phyloP scores from a whole-genome alignment of 92 coral and sea anemone species.

The Epizoanthus fatuus region DNA sequence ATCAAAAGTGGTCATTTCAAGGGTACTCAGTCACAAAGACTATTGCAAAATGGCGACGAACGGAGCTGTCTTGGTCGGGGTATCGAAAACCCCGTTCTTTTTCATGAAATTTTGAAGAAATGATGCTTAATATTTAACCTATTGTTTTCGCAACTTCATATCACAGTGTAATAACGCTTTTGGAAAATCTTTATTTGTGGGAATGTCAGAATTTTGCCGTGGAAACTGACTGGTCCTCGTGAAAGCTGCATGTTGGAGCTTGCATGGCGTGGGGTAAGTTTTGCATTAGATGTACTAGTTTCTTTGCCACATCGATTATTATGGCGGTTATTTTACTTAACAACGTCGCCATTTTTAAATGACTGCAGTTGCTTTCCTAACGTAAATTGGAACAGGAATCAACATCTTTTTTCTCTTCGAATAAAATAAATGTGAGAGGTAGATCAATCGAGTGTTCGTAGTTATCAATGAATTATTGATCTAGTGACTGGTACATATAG shows the following conservation, averaged over 20 bases:
- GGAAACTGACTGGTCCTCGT: neutral
- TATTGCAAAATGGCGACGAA: neutral
- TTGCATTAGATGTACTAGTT: neutral
- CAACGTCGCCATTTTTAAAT: conserved; percentile 5
- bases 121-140: neutral
- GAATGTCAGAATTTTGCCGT: neutral
- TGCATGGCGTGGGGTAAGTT: neutral
- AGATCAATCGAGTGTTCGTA: neutral
- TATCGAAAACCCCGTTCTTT: neutral
- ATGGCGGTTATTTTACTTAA: neutral
- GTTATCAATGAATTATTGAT: too few relatives aligned
- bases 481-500: too few relatives aligned
- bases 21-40: neutral
- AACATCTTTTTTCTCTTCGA: too few relatives aligned
- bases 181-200: neutral
- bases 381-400: too few relatives aligned
- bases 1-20: neutral
- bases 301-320: neutral
- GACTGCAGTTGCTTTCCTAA: too few relatives aligned
- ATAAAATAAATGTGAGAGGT: neutral
- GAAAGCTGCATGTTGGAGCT: neutral
- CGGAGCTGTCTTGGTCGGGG: neutral
- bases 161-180: neutral
- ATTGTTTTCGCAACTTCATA: neutral
- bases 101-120: neutral